Evolutionary conservation across 64 coral and sea anemone species (phyloP).

Genomic region (Actinia tenebrosa): DNA sequence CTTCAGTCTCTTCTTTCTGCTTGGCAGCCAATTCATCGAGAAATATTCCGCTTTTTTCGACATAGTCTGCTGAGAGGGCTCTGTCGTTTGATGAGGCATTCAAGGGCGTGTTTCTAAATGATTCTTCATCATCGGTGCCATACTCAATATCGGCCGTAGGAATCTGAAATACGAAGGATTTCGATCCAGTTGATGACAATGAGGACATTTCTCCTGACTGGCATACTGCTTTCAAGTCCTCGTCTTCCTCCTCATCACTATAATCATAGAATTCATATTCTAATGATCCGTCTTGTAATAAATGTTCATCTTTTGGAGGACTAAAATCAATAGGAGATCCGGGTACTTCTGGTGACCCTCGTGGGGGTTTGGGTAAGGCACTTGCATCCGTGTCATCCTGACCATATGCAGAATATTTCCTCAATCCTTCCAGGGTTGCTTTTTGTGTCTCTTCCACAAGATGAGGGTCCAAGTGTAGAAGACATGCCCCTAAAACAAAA

Average conservation of each 20-base stretch:
- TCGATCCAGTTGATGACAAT: conserved; percentile 24
- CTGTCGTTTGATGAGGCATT: neutral
- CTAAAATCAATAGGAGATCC: neutral
- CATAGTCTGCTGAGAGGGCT: conserved; percentile 48
- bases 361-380: conserved; percentile 23
- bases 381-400: conserved; percentile 18
- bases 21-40: conserved; percentile 31
- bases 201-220: neutral
- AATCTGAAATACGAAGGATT: conserved; percentile 34
- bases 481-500: conserved; percentile 4
- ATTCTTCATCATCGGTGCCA: conserved; percentile 29
- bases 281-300: neutral
- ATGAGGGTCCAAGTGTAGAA: conserved; percentile 38
- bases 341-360: conserved; percentile 37
- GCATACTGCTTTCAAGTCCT: neutral
- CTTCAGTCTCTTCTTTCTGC: conserved; percentile 33
- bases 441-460: neutral
- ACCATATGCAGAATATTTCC: conserved; percentile 47
- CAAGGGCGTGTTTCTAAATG: neutral
- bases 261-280: conserved; percentile 8
- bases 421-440: conserved; percentile 18
- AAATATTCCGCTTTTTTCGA: conserved; percentile 30
- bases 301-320: neutral
- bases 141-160: conserved; percentile 19
- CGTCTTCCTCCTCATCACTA: conserved; percentile 14